Evolutionary conservation across 2,888 invertebrate genomes (phyloP).

Genomic region (Neoaliturus tenellus): DNA sequence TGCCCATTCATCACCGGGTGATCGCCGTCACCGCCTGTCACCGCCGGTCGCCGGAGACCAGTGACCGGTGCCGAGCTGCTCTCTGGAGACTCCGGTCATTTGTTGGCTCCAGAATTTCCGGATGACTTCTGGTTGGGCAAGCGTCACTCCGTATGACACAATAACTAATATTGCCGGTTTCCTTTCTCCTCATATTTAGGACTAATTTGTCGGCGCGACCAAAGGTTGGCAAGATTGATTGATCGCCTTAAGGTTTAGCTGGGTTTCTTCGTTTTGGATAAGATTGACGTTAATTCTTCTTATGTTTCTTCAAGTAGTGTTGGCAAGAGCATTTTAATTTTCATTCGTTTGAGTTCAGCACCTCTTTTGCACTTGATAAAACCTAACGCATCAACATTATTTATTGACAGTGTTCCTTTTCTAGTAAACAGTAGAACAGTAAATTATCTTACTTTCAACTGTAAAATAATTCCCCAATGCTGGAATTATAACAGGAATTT

Average conservation of each 20-base stretch:
- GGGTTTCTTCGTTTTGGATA: background rate
- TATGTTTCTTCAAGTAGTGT: background rate
- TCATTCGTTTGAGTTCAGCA: too few species aligned
- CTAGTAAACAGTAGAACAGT: too few species aligned
- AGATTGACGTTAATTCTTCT: background rate
- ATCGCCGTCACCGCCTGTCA: background rate
- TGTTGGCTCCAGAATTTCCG: background rate
- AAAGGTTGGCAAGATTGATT: background rate
- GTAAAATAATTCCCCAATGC: too few species aligned
- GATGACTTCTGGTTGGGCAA: slow-evolving; percentile 31
- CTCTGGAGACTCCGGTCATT: background rate
- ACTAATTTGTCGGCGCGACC: background rate
- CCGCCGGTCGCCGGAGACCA: too few species aligned
- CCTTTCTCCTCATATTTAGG: slow-evolving; percentile 2
- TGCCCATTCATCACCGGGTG: background rate
- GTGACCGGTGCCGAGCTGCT: background rate
- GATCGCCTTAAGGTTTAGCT: background rate
- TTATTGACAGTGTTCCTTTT: too few species aligned
- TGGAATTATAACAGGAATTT: too few species aligned
- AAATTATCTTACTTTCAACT: too few species aligned
- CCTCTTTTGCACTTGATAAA: too few species aligned
- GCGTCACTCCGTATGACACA: background rate
- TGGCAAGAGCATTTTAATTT: too few species aligned
- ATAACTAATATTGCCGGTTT: slow-evolving; percentile 33
- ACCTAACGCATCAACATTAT: too few species aligned